A percentile compares a stretch with the other conserved stretches of the same genome.
Evolutionary conservation across 2,888 invertebrate genomes (phyloP).

Genomic region (Macropis europaea): DNA sequence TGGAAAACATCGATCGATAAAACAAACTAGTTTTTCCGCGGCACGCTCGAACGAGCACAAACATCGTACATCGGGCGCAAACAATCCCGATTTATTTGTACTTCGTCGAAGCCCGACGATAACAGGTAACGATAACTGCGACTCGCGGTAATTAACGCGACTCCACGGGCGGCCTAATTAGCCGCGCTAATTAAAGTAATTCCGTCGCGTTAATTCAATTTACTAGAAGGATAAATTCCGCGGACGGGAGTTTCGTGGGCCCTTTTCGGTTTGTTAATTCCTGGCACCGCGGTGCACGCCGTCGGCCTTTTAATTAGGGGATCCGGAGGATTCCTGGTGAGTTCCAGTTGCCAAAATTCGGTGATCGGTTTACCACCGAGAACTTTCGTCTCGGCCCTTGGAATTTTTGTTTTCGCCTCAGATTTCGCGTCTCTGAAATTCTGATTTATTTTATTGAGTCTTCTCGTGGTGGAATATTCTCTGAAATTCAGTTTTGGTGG

Average conservation of each 20-base stretch:
- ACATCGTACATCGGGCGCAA: not conserved
- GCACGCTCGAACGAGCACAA: not conserved
- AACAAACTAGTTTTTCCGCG: not conserved
- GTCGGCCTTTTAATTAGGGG: no score
- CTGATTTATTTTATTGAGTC: no score
- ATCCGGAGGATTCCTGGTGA: no score
- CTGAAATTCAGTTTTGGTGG: no score
- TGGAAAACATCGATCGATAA: not conserved
- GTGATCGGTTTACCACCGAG: no score
- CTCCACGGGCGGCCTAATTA: conserved; percentile 44
- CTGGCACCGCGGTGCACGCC: conserved; percentile 1
- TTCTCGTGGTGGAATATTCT: no score
- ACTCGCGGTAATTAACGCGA: conserved; percentile 28
- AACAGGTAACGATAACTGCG: conserved; percentile 27
- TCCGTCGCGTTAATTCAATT: conserved; percentile 46
- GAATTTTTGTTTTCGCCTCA: no score
- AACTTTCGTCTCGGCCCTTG: no score
- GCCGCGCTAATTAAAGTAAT: conserved; percentile 51
- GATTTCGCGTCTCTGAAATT: no score
- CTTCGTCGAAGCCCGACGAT: not conserved
- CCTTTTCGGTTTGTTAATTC: no score
- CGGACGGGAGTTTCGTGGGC: no score
- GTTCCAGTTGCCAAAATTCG: no score
- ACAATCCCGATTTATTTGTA: conserved; percentile 25
- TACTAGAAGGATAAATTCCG: conserved; percentile 30